Percentiles rank a stretch among this genome's conserved stretches.
These are phyloP conservation scores for Digitonthophagus gazella DNA, from an alignment of 2,888 invertebrate genomes.

Conservation along the genomic window DNA sequence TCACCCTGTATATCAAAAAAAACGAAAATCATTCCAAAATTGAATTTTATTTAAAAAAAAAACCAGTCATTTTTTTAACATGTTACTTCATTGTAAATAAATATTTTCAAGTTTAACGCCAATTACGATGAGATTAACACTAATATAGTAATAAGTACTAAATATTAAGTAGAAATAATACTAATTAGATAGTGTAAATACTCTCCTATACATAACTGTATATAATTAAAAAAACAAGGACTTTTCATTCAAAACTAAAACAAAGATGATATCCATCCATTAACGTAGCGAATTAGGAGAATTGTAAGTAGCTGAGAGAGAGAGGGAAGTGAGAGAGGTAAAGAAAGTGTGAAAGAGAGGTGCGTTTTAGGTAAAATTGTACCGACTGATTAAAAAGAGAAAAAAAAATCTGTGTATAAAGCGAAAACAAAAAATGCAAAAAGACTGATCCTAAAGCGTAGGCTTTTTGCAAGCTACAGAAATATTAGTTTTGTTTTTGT, in stretches of 20 bases:
- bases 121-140: constrained; percentile 1
- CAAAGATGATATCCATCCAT: constrained; percentile 26
- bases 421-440: constrained; percentile 32
- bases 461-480: constrained; percentile 31
- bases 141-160: no score
- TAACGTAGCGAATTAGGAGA: constrained; percentile 25
- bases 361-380: constrained; percentile 22
- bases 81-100: not conserved
- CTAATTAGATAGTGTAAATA: constrained; percentile 24
- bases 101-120: constrained; percentile 3
- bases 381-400: constrained; percentile 32
- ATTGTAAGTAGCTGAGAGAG: not conserved
- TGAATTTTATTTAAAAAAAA: constrained; percentile 3
- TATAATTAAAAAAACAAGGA: constrained; percentile 22
- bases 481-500: not conserved
- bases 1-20: constrained; percentile 1
- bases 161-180: no score
- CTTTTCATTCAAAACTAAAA: constrained; percentile 7
- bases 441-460: constrained; percentile 35
- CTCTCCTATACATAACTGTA: constrained; percentile 25
- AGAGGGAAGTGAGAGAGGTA: not conserved
- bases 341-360: not conserved
- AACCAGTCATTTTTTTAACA: not conserved
- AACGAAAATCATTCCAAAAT: constrained; percentile 6
- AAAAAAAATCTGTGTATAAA: constrained; percentile 15